Evolutionary conservation across 92 coral and sea anemone species (phyloP), one percentile per base, ranked within the genome.

Genomic region (Nematostella vectensis): DNA sequence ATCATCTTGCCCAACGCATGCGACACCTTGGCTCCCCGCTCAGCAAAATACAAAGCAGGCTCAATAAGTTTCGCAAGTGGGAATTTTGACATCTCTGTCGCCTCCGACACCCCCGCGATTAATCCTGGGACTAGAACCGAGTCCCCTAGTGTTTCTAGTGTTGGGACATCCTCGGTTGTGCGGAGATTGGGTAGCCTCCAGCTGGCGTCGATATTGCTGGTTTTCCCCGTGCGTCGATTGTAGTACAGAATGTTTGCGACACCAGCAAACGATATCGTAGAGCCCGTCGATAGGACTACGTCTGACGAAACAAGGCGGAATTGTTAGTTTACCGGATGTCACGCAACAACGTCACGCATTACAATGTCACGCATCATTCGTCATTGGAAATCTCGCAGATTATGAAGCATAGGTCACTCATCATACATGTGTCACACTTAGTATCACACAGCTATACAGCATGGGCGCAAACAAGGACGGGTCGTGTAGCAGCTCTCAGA

Each of bases 121-220:
- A 85, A 70, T 28, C 96, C 96, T 76, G 96, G 96, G 33, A 89
- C 87, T 68, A 89, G 78, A 0, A 80, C 81, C n/a, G 96, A 80
- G 72, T 94, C 96, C 22, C 94, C 96, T 22, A 86, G 76, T 22
- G 79, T 62, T 25, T 47, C 70, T 25, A 57, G 59, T 0, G 96
- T 76, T 2, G 82, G 82, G 24, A 73, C 59, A 49, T 84, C 67
- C 40, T 59, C 77, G 17, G 67, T 38, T 70, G 80, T 70, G 57
- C 80, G 36, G 28, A 58, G 58, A 54, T 78, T 48, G 9, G 96
- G 96, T 22, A 79, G 76, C 65, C 79, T 76, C 96, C 96, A 89
- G 10, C 83, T 87, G 19, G 88, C 94, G 47, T 89, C 94, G 2
- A 89, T 47, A 59, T 82, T 86, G 68, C 79, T 77, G 0, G 80